phyloP scores from a whole-genome alignment of 2,888 invertebrate genomes.

The Watsonalla binaria region DNA sequence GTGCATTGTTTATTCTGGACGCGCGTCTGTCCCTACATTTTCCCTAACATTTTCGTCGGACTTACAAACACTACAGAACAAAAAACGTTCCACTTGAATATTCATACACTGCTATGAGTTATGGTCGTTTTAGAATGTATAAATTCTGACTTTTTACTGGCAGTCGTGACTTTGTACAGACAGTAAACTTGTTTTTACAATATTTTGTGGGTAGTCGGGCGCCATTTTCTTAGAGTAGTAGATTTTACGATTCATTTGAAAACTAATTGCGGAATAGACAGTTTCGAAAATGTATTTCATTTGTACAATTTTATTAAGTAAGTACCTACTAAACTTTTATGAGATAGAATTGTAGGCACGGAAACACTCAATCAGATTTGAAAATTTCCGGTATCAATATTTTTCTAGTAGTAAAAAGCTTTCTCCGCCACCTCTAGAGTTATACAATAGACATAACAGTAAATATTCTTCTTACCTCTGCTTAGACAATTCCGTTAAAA shows the following conservation, averaged over 20 bases:
- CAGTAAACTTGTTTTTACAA: slow-evolving; percentile 24
- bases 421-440: slow-evolving; percentile 52
- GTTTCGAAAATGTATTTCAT: background rate
- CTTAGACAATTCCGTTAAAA: slow-evolving; percentile 75
- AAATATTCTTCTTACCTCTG: slow-evolving; percentile 72
- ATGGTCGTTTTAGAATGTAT: slow-evolving; percentile 32
- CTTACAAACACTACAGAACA: slow-evolving; percentile 13
- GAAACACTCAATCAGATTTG: background rate
- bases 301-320: too few species aligned
- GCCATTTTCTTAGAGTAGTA: background rate
- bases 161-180: slow-evolving; percentile 22
- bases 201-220: slow-evolving; percentile 3
- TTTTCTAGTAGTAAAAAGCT: slow-evolving; percentile 36
- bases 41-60: slow-evolving; percentile 50
- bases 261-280: background rate
- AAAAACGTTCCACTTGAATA: slow-evolving; percentile 44
- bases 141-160: slow-evolving; percentile 27
- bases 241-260: background rate
- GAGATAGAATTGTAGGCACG: background rate
- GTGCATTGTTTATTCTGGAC: slow-evolving; percentile 64
- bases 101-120: slow-evolving; percentile 42
- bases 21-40: slow-evolving; percentile 54
- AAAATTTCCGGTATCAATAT: slow-evolving; percentile 28
- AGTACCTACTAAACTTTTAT: too few species aligned
- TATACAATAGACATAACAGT: slow-evolving; percentile 75